Percentiles rank a stretch among this genome's conserved stretches.
Evolutionary conservation across 2,888 invertebrate genomes (phyloP).

Genomic region (Leptura quadrifasciata): DNA sequence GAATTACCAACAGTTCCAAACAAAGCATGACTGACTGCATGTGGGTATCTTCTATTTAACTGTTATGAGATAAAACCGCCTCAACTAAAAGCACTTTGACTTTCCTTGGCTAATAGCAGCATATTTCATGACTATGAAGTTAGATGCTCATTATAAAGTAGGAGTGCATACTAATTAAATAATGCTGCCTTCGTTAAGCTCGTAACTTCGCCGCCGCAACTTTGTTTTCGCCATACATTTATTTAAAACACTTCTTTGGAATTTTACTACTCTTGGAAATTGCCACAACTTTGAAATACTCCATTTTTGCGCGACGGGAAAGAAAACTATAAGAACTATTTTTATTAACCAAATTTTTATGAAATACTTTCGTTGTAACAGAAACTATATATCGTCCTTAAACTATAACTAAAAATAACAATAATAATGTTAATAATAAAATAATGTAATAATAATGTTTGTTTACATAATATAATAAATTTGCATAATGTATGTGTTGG

Average conservation of each 20-base stretch:
- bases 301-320: neutral
- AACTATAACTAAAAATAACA: too few relatives aligned
- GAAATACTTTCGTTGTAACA: too few relatives aligned
- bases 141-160: constrained; percentile 51
- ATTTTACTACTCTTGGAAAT: constrained; percentile 4
- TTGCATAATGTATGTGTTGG: too few relatives aligned
- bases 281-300: neutral
- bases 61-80: constrained; percentile 52
- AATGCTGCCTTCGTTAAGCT: constrained; percentile 10
- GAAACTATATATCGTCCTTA: too few relatives aligned
- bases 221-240: constrained; percentile 10
- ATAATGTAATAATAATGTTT: too few relatives aligned
- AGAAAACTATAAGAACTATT: too few relatives aligned
- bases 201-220: constrained; percentile 6
- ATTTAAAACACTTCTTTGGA: constrained; percentile 6
- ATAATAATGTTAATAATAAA: too few relatives aligned
- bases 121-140: constrained; percentile 50
- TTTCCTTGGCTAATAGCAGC: constrained; percentile 49
- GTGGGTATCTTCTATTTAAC: constrained; percentile 51
- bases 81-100: constrained; percentile 56
- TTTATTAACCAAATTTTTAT: too few relatives aligned
- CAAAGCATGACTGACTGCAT: constrained; percentile 46
- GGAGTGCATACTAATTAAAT: constrained; percentile 52
- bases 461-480: too few relatives aligned
- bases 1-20: constrained; percentile 29